Evolutionary conservation across 2,797 vertebrate species (phyloP), one percentile per base, ranked within the genome.

Genomic region (Sebastes steindachneri): DNA sequence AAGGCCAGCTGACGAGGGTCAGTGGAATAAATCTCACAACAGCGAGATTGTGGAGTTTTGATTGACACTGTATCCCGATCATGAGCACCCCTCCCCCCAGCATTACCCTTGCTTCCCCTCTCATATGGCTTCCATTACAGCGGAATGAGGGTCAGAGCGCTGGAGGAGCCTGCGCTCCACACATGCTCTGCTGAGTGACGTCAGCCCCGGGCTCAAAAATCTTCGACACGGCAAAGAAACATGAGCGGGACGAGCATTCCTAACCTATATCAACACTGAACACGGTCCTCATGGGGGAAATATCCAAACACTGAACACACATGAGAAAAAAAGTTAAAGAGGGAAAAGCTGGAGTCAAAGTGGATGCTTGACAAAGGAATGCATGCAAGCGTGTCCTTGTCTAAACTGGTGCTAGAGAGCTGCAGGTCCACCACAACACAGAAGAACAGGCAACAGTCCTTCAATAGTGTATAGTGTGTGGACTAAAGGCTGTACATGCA

Each of bases 101-200:
- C 63, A 35, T 53, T 51, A 69, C 73, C 85, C 83, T 37, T 5
- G 9, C 79, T 80, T 80, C 78, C 85, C 79, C 80, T 78, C 87
- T 90, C 93, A 94, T 95, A 95, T 96, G 96, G 95, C 94, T 96
- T 96, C 90, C 86, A 94, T 96, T 95, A 94, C 68, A 86, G 86
- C 33, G 86, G 89, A 93, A 94, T 91, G 92, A 91, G 86, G 92
- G 93, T 93, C 91, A 91, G 86, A 89, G 91, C 89, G 88, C 76
- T 37, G 37, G 57, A 85, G 64, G 70, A 83, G 76, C 71, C 77
- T 64, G 84, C n/a, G 23, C 82, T 86, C 77, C 80, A 73, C 85
- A 80, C 81, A 83, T 82, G 80, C 83, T 88, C 76, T 54, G 80
- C 79, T 79, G 63, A 79, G 87, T 93, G 92, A 95, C 90, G 83